Evolutionary conservation across 2,888 invertebrate genomes (phyloP), one percentile per base, ranked within the genome.

Genomic region (Drosophila kanekoi): DNA sequence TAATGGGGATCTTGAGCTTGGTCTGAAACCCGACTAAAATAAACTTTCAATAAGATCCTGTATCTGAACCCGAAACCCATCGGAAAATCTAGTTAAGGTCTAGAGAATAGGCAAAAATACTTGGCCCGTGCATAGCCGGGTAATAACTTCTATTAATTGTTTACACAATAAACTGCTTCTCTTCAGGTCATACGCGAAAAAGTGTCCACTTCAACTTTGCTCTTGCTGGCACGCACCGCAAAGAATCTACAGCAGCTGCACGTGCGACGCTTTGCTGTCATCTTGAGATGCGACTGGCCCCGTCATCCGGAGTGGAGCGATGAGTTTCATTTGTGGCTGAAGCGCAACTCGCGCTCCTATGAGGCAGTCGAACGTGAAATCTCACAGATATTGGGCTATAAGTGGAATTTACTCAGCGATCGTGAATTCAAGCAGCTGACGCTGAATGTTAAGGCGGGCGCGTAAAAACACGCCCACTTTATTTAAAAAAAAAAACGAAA

Each of bases 121-220:
- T 28, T 28, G 0, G 28, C 4, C 23, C 5, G 23, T 1, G 28
- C 28, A 28, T 28, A 28, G 28, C n/a, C 2, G 2, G n/a, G 37
- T 8, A 37, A 37, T n/a, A 37, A 5, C 6, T 14, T 6, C n/a
- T 14, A 13, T 4, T 13, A 13, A 35, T 2, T 35, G 5, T 35
- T 4, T 13, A 4, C 13, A 35, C 0, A 8, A 28, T 28, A 8
- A 28, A 28, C 28, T 28, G 1, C 5, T 28, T 2, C 8, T 18
- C 9, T 9, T 0, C 86, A 96, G 96, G 92, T 95, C 77, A 93
- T 96, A 28, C 94, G 96, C 8, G 96, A 97, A 90, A 94, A 95
- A 82, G 94, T 97, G 62, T 97, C 97, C 4, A 96, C 96, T 2
- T 94, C 95, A 0, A 97, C 96, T 0, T 93, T 96, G 14, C 92